Conservation (phyloP, 1,140 invertebrate species). For the Psilanteris sp. region DNA sequence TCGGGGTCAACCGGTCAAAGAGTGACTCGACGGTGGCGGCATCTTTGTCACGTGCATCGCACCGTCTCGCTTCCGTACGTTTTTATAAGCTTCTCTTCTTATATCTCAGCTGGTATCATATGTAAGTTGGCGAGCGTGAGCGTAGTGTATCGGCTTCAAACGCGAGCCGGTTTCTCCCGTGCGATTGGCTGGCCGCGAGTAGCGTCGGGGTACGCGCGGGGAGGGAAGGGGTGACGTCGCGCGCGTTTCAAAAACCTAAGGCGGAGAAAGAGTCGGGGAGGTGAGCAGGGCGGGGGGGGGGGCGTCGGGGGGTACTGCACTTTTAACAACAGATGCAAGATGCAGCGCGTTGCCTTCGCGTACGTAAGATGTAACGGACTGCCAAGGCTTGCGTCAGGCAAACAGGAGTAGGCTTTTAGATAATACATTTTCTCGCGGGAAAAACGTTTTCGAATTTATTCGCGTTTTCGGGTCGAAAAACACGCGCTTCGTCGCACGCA, state of each 20-base stretch:
- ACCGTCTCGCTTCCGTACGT: conserved; percentile 35
- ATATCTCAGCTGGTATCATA: conserved; percentile 26
- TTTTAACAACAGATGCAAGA: conserved; percentile 69
- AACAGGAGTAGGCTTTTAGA: conserved; percentile 19
- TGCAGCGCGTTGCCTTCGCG: conserved; percentile 63
- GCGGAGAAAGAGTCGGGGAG: conserved; percentile 35
- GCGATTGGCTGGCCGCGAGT: conserved; percentile 60
- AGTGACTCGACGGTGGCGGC: conserved; percentile 56
- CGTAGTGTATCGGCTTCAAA: conserved; percentile 57
- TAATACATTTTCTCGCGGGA: conserved; percentile 7
- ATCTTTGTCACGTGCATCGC: conserved; percentile 58
- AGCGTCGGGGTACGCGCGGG: conserved; percentile 1
- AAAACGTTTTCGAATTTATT: background rate
- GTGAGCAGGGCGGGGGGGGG: conserved; percentile 37
- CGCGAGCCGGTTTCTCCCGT: conserved; percentile 65
- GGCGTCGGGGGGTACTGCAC: conserved; percentile 34
- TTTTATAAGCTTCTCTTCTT: conserved; percentile 43
- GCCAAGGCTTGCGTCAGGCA: conserved; percentile 40
- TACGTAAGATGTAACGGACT: conserved; percentile 67
- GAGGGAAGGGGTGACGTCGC: conserved; percentile 58
- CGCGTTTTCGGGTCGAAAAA: no score
- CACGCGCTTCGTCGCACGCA: no score
- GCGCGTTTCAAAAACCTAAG: conserved; percentile 45
- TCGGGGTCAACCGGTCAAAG: conserved; percentile 69
- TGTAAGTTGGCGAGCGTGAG: conserved; percentile 41